Percentiles rank a stretch among this genome's conserved stretches.
These are phyloP conservation scores for Rhizomys pruinosus DNA, from an alignment of 2,113 vertebrate species.

Conservation along the genomic window DNA sequence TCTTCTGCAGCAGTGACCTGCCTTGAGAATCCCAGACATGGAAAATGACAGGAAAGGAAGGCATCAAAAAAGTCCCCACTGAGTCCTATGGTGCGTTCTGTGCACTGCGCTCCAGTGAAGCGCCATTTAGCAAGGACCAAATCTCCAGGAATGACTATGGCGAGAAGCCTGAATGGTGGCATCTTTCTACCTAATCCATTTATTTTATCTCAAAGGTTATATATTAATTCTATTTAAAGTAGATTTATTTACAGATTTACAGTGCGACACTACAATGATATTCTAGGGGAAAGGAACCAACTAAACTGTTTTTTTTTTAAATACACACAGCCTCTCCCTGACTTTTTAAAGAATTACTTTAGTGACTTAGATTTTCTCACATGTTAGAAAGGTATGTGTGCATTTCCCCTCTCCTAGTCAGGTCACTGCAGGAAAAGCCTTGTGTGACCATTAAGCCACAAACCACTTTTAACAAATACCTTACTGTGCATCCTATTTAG, in stretches of 20 bases:
- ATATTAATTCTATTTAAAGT: slow-evolving; percentile 1
- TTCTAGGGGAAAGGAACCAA: background rate
- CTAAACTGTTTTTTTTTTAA: slow-evolving; percentile 29
- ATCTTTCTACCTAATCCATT: background rate
- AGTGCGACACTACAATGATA: background rate
- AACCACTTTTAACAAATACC: slow-evolving; percentile 59
- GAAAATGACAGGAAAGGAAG: background rate
- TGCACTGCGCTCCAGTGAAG: background rate
- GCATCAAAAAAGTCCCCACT: background rate
- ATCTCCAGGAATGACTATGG: background rate
- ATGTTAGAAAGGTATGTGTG: slow-evolving; percentile 23
- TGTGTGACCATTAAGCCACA: slow-evolving; percentile 48
- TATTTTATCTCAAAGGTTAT: slow-evolving; percentile 33
- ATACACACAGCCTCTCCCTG: background rate
- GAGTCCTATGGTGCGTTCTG: background rate
- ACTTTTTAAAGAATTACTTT: slow-evolving; percentile 10
- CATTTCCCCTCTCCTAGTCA: background rate
- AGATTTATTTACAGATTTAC: slow-evolving; percentile 52
- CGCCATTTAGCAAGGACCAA: background rate
- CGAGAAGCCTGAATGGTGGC: slow-evolving; percentile 18
- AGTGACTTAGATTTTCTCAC: slow-evolving; percentile 25
- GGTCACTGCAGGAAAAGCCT: background rate
- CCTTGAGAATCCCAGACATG: background rate
- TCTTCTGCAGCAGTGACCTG: background rate
- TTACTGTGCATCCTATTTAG: slow-evolving; percentile 8